Evolutionary conservation across 2,797 vertebrate genomes (phyloP), one percentile per base, ranked within the genome.

Genomic region (Podarcis siculus): DNA sequence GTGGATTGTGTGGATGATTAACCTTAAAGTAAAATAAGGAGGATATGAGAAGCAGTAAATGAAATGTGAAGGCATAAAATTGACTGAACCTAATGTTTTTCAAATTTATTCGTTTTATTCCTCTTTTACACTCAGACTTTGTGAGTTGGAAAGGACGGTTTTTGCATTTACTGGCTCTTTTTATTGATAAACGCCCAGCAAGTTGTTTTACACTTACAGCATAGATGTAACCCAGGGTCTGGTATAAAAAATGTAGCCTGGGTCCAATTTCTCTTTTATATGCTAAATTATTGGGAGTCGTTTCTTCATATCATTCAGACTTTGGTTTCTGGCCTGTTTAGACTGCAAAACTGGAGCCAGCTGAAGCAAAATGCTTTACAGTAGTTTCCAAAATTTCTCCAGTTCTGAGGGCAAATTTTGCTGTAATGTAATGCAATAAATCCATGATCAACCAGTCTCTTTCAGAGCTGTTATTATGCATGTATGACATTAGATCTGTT

Each of bases 281-380:
- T 8, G 21, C 37, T 76, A n/a, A 78, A 89, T 76, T 32, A 37
- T 79, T 66, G 13, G 0, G n/a, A 79, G 9, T 7, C 66, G 79
- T 1, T 17, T 78, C 17, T 76, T 45, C 1, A 5, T 27, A 0
- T 25, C 69, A 30, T 0, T 73, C 0, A 0, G 5, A 55, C 79
- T 45, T 58, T 71, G 30, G 76, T 79, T 55, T 49, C 13, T 58
- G 42, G 30, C 32, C 35, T 71, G 25, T 86, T 79, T 32, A 55
- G 64, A 69, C 10, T 37, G 42, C 32, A 69, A 12, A 66, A 39
- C 23, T 10, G 21, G 17, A 86, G 45, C 32, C 42, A 55, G 15
- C n/a, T 8, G 73, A 75, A 75, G 19, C 73, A 23, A 32, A 39
- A 25, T 75, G 25, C 19, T 8, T 75, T 73, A 39, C 8, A 39